A percentile compares a stretch with the other conserved stretches of the same genome.
These are phyloP conservation scores for Bradysia coprophila DNA, from an alignment of 1,140 invertebrate species.

Conservation along the genomic window DNA sequence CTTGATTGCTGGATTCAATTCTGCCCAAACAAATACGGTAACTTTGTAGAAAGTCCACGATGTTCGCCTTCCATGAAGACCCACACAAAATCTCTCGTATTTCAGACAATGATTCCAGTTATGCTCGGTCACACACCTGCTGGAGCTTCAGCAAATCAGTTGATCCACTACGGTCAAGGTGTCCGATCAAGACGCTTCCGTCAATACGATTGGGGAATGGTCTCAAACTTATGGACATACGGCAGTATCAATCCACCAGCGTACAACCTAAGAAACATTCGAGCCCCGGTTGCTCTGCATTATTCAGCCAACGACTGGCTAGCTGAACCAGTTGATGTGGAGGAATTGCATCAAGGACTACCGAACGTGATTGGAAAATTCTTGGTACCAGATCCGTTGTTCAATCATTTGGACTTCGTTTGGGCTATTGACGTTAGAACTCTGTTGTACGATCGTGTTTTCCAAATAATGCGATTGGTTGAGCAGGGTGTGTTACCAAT, in stretches of 20 bases:
- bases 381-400: slow-evolving; percentile 22
- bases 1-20: slow-evolving; percentile 32
- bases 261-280: slow-evolving; percentile 36
- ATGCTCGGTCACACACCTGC: slow-evolving; percentile 58
- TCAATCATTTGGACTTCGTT: slow-evolving; percentile 37
- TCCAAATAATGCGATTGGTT: slow-evolving; percentile 19
- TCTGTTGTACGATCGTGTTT: slow-evolving; percentile 24
- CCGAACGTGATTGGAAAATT: slow-evolving; percentile 25
- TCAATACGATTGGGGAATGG: slow-evolving; percentile 26
- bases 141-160: slow-evolving; percentile 54
- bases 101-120: slow-evolving; percentile 30
- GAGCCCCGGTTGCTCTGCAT: slow-evolving; percentile 38
- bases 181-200: slow-evolving; percentile 25
- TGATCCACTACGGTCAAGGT: slow-evolving; percentile 49
- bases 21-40: slow-evolving; percentile 31
- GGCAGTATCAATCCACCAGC: slow-evolving; percentile 31
- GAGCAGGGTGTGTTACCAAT: slow-evolving; percentile 5
- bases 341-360: slow-evolving; percentile 20
- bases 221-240: slow-evolving; percentile 24
- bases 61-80: background rate
- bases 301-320: slow-evolving; percentile 43
- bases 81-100: too few relatives aligned
- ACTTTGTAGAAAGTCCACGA: slow-evolving; percentile 1
- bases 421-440: slow-evolving; percentile 27
- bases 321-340: slow-evolving; percentile 28